Evolutionary conservation across 2,797 vertebrate species (phyloP).

Genomic region (Morus bassanus): DNA sequence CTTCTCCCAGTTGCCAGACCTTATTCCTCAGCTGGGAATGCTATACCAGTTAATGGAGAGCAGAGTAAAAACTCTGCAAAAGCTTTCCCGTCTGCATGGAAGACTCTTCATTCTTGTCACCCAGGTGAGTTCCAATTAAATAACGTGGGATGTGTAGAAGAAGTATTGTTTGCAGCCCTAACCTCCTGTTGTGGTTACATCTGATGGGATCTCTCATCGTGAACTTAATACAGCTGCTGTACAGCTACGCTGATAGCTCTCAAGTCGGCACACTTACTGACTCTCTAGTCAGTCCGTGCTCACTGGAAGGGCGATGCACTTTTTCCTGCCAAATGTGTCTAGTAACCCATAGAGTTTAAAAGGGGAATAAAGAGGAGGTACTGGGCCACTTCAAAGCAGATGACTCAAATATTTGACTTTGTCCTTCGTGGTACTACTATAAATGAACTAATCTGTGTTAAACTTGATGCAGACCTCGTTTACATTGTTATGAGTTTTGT

Average conservation of each 20-base stretch:
- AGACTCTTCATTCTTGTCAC: slow-evolving; percentile 93
- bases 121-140: slow-evolving; percentile 79
- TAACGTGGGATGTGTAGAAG: neutral
- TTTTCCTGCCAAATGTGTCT: neutral
- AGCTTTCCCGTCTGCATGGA: slow-evolving; percentile 90
- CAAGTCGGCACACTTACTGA: neutral
- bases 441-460: neutral
- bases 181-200: neutral
- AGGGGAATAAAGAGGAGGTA: neutral
- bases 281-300: neutral
- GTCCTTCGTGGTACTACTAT: neutral
- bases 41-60: slow-evolving; percentile 96
- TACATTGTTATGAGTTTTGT: neutral
- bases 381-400: neutral
- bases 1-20: slow-evolving; percentile 83
- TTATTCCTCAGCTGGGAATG: slow-evolving; percentile 88
- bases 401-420: neutral
- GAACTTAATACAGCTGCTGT: neutral
- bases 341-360: neutral
- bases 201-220: neutral
- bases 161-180: neutral
- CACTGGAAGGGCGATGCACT: neutral
- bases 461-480: neutral
- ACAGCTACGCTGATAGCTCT: rapidly evolving
- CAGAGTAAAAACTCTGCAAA: slow-evolving; percentile 93